Conservation (phyloP, 2,888 invertebrate species). For the Glaucopsyche alexis region DNA sequence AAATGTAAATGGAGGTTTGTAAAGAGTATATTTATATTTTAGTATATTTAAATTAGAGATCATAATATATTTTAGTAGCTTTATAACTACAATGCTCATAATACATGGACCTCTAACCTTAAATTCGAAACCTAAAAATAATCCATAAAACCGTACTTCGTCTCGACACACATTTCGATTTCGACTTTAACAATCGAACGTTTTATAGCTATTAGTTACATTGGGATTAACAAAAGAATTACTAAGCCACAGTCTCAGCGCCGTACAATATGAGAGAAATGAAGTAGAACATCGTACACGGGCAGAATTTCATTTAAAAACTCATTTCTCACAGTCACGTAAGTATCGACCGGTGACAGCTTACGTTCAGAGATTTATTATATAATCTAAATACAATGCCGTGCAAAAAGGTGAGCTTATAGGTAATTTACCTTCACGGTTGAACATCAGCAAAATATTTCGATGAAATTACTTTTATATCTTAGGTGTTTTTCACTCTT, state of each 20-base stretch:
- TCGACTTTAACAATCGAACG: no score
- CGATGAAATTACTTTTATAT: neutral
- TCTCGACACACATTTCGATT: no score
- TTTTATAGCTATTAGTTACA: neutral
- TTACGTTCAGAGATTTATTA: slow-evolving; percentile 34
- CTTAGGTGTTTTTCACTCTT: neutral
- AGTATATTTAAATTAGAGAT: no score
- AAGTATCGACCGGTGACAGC: slow-evolving; percentile 50
- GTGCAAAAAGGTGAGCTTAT: slow-evolving; percentile 18
- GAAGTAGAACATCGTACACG: slow-evolving; percentile 42
- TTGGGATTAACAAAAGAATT: neutral
- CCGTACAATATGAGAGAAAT: neutral
- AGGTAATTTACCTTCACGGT: neutral
- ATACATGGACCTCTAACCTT: no score
- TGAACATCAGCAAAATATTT: neutral
- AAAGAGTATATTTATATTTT: no score
- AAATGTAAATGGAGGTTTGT: no score
- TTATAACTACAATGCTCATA: no score
- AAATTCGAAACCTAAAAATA: no score
- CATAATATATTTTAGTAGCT: no score
- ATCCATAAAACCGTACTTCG: no score
- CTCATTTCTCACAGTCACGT: slow-evolving; percentile 58
- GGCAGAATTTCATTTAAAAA: slow-evolving; percentile 63
- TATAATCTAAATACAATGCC: slow-evolving; percentile 25
- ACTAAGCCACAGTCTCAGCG: neutral